Conservation (phyloP, 2,113 vertebrate genomes). For the Salminus brasiliensis region DNA sequence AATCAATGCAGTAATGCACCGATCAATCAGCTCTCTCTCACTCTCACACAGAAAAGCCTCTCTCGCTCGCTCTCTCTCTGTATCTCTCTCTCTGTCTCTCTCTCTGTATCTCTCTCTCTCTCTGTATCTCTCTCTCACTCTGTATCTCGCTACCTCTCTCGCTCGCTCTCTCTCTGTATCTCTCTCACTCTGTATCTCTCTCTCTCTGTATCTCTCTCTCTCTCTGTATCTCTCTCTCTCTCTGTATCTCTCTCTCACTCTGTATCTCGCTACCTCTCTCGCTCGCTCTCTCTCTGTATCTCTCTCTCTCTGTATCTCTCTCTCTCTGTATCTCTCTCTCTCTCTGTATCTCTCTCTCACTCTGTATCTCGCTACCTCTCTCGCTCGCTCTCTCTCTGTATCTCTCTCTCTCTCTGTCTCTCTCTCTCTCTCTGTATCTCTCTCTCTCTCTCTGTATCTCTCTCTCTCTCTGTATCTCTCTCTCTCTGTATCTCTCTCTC, state of each 20-base stretch:
- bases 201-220: neutral
- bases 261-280: neutral
- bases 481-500: too few species aligned
- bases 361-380: too few species aligned
- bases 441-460: too few species aligned
- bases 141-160: neutral
- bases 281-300: neutral
- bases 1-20: slow-evolving; percentile 40
- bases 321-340: too few species aligned
- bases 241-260: neutral
- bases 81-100: neutral
- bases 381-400: too few species aligned
- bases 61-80: neutral
- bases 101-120: neutral
- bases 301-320: neutral
- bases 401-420: too few species aligned
- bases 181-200: neutral
- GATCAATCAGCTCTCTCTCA: neutral
- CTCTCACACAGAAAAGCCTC: too few species aligned
- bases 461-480: too few species aligned
- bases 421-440: too few species aligned
- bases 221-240: neutral
- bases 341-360: too few species aligned
- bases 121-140: neutral
- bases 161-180: neutral